These are phyloP conservation scores for Zalophus californianus DNA, from an alignment of 2,797 vertebrate species.

Conservation along the genomic window DNA sequence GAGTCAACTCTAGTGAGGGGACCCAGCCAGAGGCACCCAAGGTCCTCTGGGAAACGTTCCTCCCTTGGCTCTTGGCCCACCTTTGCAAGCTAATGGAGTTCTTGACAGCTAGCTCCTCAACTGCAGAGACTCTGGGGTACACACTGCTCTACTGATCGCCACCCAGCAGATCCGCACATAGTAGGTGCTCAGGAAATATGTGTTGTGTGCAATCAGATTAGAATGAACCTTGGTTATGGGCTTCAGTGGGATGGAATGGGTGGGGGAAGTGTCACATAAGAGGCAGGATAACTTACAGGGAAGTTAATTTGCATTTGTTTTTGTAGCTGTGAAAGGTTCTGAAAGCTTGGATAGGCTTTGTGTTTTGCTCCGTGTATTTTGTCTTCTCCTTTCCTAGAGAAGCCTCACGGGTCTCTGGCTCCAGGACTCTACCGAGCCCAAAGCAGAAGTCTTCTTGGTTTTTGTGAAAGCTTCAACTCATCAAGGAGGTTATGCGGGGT, in stretches of 20 bases:
- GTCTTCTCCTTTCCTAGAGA: background rate
- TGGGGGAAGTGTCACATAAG: rapidly evolving
- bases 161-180: too few relatives aligned
- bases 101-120: background rate
- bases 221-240: background rate
- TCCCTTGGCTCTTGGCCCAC: background rate
- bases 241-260: background rate
- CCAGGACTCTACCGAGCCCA: background rate
- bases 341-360: background rate
- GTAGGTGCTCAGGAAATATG: background rate
- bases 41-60: background rate
- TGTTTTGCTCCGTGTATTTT: background rate
- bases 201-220: background rate
- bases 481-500: background rate
- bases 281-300: background rate
- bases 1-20: background rate
- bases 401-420: background rate
- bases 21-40: background rate
- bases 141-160: too few relatives aligned
- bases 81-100: background rate
- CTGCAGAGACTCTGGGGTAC: background rate
- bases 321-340: background rate
- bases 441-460: background rate
- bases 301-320: background rate
- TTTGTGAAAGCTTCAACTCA: background rate